Base-by-base conservation (phyloP, 2,888 invertebrate species). In the Leptura quadrifasciata region DNA sequence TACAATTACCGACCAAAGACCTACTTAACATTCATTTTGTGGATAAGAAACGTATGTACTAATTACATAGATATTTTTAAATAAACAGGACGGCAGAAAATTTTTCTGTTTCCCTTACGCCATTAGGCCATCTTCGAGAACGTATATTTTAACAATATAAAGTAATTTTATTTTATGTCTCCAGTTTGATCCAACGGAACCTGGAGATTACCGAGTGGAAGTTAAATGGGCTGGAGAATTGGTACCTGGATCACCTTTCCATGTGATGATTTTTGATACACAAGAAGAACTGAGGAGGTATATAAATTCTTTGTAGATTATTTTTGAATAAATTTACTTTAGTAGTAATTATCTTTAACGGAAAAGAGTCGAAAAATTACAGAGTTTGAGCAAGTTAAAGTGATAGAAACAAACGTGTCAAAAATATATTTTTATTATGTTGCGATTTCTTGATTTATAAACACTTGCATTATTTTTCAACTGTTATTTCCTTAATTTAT, bases 221-320 rank as follows among this genome's bases (percentile, higher is more conserved):
- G 97, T 98, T 1, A 95, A 96, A 88, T 99, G 99, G 99, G 98
- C 99, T 4, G 98, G 97, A 21, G 97, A 98, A 81, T 95, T 98
- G 87, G 98, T 99, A 24, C 98, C 98, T 67, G 99, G 99, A 72
- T 98, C 98, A 58, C 99, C 99, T 0, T 99, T 99, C 92, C 96
- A 96, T 79, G 98, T 99, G 80, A 97, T 98, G 95, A 99, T 99
- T 85, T 98, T 99, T 89, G 99, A 99, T 89, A 99, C 99, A 9
- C 97, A 98, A 88, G 97, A 98, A 89, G 99, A 99, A 89, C 91
- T 98, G 77, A 92, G 94, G 76, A 91, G 94, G 81, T 94, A 94
- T 88, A 87, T 94, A 80, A 88, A 86, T 81, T 87, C 88, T 10
- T 81, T 89, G 76, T 89, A 86, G 84, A 60, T 68, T 21, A 54